phyloP scores from a whole-genome alignment of 2,113 vertebrate species.

The Phyllostomus discolor region DNA sequence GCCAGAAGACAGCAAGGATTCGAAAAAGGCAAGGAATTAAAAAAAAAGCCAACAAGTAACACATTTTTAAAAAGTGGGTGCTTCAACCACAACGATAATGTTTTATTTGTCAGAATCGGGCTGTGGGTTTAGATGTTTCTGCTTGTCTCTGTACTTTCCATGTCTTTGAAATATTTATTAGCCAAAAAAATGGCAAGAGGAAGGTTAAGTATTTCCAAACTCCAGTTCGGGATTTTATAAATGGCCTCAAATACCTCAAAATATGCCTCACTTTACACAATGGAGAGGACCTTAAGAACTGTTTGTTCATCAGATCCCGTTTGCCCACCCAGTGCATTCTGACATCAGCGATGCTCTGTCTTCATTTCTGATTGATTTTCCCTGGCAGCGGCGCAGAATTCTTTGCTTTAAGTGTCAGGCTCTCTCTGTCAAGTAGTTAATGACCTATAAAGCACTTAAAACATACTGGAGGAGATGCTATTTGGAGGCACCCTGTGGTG shows the following conservation, averaged over 20 bases:
- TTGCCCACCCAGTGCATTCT: conserved; percentile 25
- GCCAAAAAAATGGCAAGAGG: background rate
- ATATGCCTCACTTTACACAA: conserved; percentile 30
- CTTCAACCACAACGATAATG: background rate
- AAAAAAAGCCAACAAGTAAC: background rate
- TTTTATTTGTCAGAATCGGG: background rate
- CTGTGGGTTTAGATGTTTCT: background rate
- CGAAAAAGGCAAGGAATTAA: background rate
- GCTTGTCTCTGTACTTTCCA: background rate
- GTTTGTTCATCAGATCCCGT: background rate
- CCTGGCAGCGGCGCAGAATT: conserved; percentile 62
- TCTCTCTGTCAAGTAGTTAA: conserved; percentile 74
- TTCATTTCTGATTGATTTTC: conserved; percentile 74
- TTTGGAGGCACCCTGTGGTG: conserved; percentile 60
- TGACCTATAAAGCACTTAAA: conserved; percentile 74
- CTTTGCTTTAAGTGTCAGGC: conserved; percentile 69
- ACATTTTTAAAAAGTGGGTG: background rate
- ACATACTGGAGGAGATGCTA: conserved; percentile 56
- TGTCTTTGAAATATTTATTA: conserved; percentile 49
- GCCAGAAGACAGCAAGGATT: background rate
- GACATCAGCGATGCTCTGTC: background rate
- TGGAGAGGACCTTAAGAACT: conserved; percentile 1
- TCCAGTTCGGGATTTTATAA: conserved; percentile 34
- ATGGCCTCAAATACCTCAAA: background rate
- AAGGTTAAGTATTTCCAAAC: background rate